A percentile compares a stretch with the other conserved stretches of the same genome.
Evolutionary conservation across 2,888 invertebrate genomes (phyloP).

Genomic region (Heteromurus nitidus): DNA sequence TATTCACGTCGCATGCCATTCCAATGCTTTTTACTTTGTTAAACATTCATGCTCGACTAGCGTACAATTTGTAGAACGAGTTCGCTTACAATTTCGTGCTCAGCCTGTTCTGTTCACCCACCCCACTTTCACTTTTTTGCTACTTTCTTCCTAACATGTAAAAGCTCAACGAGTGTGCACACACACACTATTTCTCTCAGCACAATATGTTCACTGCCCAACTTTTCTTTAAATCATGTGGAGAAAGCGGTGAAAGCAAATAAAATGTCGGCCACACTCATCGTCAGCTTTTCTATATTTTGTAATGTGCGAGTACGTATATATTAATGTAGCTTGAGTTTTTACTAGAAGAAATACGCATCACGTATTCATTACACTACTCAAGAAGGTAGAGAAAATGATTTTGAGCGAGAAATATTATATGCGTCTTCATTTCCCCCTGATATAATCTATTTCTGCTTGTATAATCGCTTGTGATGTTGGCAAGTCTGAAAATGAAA

Average conservation of each 20-base stretch:
- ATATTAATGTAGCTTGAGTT: too few relatives aligned
- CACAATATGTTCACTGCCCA: constrained; percentile 4
- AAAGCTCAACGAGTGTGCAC: too few relatives aligned
- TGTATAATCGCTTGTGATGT: too few relatives aligned
- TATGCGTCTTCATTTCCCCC: too few relatives aligned
- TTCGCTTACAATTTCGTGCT: not conserved
- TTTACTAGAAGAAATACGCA: too few relatives aligned
- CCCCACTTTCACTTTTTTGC: constrained; percentile 13
- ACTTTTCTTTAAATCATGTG: constrained; percentile 12
- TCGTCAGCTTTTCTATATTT: too few relatives aligned
- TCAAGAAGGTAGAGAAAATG: too few relatives aligned
- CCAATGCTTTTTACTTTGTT: not conserved
- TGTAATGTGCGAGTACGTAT: too few relatives aligned
- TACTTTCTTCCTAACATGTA: not conserved
- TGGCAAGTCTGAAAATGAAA: not conserved
- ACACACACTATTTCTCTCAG: not conserved
- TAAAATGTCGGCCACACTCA: not conserved
- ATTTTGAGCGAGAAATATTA: too few relatives aligned
- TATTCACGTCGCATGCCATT: too few relatives aligned
- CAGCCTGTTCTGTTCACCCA: not conserved
- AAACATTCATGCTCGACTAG: constrained; percentile 12
- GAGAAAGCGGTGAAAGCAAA: not conserved
- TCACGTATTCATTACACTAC: too few relatives aligned
- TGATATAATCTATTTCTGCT: too few relatives aligned
- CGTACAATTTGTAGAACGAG: constrained; percentile 3